Conservation (phyloP, 2,888 invertebrate species). For the Nudaria mundana region DNA sequence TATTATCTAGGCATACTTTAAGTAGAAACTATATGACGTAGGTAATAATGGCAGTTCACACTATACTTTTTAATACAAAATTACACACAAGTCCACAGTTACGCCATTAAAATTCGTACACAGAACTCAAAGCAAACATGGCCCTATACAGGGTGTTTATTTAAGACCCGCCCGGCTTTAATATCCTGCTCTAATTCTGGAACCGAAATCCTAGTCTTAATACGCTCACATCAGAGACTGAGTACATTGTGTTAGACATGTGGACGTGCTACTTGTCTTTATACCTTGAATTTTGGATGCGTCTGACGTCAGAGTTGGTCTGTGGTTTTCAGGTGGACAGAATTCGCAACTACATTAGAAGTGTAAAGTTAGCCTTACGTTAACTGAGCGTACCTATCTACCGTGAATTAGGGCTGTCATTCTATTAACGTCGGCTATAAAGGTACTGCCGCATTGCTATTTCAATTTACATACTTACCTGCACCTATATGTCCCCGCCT, state of each 20-base stretch:
- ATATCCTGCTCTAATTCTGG: constrained; percentile 51
- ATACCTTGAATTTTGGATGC: constrained; percentile 68
- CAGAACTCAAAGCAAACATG: constrained; percentile 41
- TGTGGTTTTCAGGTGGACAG: constrained; percentile 55
- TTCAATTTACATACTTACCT: too few species aligned
- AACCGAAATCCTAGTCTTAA: constrained; percentile 47
- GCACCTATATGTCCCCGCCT: too few species aligned
- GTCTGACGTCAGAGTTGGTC: constrained; percentile 56
- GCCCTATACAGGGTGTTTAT: constrained; percentile 43
- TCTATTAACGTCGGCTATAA: too few species aligned
- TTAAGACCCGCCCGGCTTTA: constrained; percentile 39
- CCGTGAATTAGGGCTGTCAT: constrained; percentile 41
- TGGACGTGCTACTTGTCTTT: constrained; percentile 54
- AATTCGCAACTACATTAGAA: constrained; percentile 57
- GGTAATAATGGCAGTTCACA: too few species aligned
- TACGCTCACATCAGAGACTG: constrained; percentile 43
- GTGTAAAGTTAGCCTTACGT: constrained; percentile 50
- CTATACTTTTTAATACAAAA: constrained; percentile 30
- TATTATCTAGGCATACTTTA: too few species aligned
- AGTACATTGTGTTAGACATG: constrained; percentile 48
- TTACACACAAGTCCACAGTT: constrained; percentile 28
- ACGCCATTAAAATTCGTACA: constrained; percentile 41
- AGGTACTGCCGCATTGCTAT: too few species aligned
- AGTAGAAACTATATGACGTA: too few species aligned
- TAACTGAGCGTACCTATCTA: constrained; percentile 31